A percentile compares a stretch with the other conserved stretches of the same genome.
Evolutionary conservation across 2,888 invertebrate species (phyloP).

Genomic region (Nysson spinosus): DNA sequence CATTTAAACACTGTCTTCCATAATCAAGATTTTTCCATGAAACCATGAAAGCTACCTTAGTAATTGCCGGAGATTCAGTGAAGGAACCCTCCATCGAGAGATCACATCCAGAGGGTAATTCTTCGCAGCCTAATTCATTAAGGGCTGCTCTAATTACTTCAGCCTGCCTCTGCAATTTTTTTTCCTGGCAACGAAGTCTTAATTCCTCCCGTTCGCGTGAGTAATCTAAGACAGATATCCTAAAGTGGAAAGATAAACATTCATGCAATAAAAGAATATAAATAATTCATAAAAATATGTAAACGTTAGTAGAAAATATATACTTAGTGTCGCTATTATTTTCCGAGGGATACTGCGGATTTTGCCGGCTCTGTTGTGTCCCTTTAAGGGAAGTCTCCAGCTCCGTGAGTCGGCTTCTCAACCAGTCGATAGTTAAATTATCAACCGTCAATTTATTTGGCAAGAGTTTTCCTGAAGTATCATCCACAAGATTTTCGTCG

Average conservation of each 20-base stretch:
- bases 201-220: slow-evolving; percentile 82
- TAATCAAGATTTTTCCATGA: neutral
- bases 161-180: slow-evolving; percentile 88
- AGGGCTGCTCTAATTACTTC: slow-evolving; percentile 91
- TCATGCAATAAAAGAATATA: neutral
- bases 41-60: slow-evolving; percentile 62
- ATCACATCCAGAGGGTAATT: slow-evolving; percentile 91
- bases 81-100: slow-evolving; percentile 78
- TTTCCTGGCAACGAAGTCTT: slow-evolving; percentile 88
- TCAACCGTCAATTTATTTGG: slow-evolving; percentile 95
- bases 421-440: slow-evolving; percentile 93
- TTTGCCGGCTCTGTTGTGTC: slow-evolving; percentile 82
- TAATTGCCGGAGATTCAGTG: slow-evolving; percentile 68
- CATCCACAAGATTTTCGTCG: slow-evolving; percentile 92
- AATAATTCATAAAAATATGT: neutral
- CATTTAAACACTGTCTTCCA: neutral
- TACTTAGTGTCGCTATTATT: slow-evolving; percentile 71
- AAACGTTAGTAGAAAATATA: slow-evolving; percentile 3
- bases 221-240: slow-evolving; percentile 69
- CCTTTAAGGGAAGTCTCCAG: slow-evolving; percentile 89
- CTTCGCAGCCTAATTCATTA: slow-evolving; percentile 92
- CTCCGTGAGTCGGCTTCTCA: slow-evolving; percentile 88
- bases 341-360: slow-evolving; percentile 61
- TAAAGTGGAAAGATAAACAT: slow-evolving; percentile 38
- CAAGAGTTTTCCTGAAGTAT: slow-evolving; percentile 90